phyloP scores from a whole-genome alignment of 2,888 invertebrate genomes.

The Coelopa pilipes region DNA sequence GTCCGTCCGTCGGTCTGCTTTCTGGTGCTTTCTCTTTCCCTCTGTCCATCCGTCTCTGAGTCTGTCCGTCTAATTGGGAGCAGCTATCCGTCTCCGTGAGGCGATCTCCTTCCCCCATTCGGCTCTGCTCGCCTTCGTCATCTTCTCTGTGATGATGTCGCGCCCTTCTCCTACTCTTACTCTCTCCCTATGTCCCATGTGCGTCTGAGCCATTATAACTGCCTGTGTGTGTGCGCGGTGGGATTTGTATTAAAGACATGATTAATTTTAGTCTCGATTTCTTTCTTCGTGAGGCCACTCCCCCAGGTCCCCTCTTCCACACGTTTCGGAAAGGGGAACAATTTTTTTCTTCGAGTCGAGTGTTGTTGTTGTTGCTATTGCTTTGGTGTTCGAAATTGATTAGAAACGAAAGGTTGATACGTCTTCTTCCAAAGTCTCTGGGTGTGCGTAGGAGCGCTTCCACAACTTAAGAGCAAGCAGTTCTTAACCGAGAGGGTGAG shows the following conservation, averaged over 20 bases:
- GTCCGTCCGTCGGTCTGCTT: too few relatives aligned
- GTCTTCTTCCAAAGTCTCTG: neutral
- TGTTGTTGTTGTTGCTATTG: constrained; percentile 11
- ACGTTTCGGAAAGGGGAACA: neutral
- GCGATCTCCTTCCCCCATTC: neutral
- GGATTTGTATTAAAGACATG: constrained; percentile 30
- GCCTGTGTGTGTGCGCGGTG: constrained; percentile 19
- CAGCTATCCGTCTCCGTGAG: too few relatives aligned
- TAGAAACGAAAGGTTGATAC: constrained; percentile 38
- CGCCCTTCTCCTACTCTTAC: too few relatives aligned
- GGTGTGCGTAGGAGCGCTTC: neutral
- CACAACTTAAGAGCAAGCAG: too few relatives aligned
- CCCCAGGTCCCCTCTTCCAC: neutral
- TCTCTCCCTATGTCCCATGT: too few relatives aligned
- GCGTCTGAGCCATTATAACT: too few relatives aligned
- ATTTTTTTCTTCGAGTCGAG: too few relatives aligned
- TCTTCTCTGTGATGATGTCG: too few relatives aligned
- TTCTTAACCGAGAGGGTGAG: too few relatives aligned
- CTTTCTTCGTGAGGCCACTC: neutral
- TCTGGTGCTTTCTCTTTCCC: too few relatives aligned
- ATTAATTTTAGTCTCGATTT: constrained; percentile 29
- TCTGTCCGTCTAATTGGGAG: too few relatives aligned
- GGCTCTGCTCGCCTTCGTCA: neutral
- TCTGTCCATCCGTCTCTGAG: too few relatives aligned
- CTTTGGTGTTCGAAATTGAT: constrained; percentile 41